Evolutionary conservation across 2,888 invertebrate species (phyloP).

Genomic region (Monopis laevigella): DNA sequence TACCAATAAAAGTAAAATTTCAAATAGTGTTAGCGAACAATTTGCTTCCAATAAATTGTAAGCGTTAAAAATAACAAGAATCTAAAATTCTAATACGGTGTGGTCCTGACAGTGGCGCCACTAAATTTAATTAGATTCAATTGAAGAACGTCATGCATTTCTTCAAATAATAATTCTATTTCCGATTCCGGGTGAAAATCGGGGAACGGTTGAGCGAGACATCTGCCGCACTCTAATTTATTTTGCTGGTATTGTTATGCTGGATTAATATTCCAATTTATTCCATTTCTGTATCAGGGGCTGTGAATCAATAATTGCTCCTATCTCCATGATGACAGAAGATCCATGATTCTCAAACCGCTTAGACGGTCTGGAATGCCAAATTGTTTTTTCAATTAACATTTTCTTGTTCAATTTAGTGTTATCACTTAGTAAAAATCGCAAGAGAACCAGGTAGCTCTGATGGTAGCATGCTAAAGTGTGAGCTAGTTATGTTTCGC

Average conservation of each 20-base stretch:
- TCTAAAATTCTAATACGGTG: no score
- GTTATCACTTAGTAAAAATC: no score
- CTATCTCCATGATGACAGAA: constrained; percentile 12
- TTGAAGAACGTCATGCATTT: constrained; percentile 8
- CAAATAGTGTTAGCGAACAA: no score
- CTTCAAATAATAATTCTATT: constrained; percentile 7
- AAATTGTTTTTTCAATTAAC: no score
- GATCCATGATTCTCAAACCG: no score
- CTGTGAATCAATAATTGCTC: constrained; percentile 58
- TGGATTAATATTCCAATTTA: constrained; percentile 67
- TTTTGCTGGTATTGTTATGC: constrained; percentile 59
- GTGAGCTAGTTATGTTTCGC: no score
- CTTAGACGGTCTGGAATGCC: no score
- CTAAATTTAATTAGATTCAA: constrained; percentile 1
- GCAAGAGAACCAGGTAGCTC: no score
- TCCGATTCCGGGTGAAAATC: constrained; percentile 42
- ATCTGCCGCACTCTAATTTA: constrained; percentile 64
- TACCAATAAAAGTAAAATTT: no score
- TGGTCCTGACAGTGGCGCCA: not conserved
- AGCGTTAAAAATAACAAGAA: not conserved
- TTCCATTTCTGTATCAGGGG: constrained; percentile 60
- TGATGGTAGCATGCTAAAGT: no score
- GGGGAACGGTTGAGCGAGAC: constrained; percentile 46
- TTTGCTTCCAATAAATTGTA: not conserved
- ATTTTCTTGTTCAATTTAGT: no score